Base-by-base conservation (phyloP, 1,140 invertebrate genomes). In the Diorhabda elongata region DNA sequence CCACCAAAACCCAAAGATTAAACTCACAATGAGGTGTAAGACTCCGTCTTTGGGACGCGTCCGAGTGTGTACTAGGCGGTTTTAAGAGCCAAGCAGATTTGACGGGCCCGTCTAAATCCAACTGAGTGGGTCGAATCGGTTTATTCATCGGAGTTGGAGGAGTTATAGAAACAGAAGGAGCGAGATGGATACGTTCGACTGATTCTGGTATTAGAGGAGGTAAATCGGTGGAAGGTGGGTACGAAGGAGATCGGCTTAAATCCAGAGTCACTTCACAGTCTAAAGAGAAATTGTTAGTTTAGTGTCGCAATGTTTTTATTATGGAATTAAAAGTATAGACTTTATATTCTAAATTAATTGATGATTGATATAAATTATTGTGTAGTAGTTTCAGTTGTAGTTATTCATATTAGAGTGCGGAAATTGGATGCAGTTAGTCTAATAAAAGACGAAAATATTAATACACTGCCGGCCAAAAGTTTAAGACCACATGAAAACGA, bases 61-160 rank as follows among this genome's bases (percentile, higher is more conserved):
- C 65, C 52, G 66, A 7, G 26, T 62, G 67, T 11, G 68, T 64
- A 64, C 65, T 62, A 66, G 77, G 75, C 60, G 79, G 78, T 68
- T 79, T 73, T 9, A 78, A 74, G 64, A 79, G 78, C 74, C 82
- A 76, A 66, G 71, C 74, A 61, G 82, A 82, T 57, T 80, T 73
- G 44, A 81, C 74, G 26, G 80, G 80, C 70, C 77, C 78, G 9
- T 77, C 78, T 62, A 80, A 71, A 61, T 80, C 71, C 59, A 80
- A 76, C 59, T 76, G 77, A 68, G 73, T 78, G 58, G 81, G 80
- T 68, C 79, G 77, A 44, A 78, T 70, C 47, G 75, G 69, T 71
- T 67, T 76, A 66, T 65, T 42, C 69, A 68, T 64, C 59, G 79
- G 73, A 41, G 76, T 70, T 7, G 75, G 63, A 26, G 78, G 73